Conservation (phyloP, 2,797 vertebrate genomes). For the Sparidentex hasta region DNA sequence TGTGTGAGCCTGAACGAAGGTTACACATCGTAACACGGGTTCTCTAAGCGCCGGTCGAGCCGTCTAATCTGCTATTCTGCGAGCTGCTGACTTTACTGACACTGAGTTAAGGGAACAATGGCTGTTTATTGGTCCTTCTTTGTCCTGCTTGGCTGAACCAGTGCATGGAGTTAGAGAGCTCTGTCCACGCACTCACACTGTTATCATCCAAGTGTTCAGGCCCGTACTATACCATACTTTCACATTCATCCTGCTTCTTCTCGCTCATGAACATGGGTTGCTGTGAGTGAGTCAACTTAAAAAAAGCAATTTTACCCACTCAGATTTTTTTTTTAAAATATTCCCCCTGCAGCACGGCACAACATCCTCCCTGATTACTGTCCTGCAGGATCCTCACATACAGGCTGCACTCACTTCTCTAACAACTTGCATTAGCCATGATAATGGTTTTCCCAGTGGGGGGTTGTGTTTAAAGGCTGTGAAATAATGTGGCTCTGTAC, state of each 20-base stretch:
- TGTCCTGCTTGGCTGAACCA: constrained; percentile 18
- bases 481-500: constrained; percentile 59
- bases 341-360: constrained; percentile 1
- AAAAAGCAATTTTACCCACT: not conserved
- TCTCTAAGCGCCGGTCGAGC: not conserved
- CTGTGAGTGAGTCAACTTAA: not conserved
- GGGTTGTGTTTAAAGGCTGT: constrained; percentile 58
- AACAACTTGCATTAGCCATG: constrained; percentile 56
- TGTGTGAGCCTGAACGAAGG: not conserved
- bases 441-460: constrained; percentile 69
- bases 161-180: not conserved
- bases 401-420: constrained; percentile 33
- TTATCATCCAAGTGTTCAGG: constrained; percentile 3
- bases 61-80: not conserved
- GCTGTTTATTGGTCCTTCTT: not conserved
- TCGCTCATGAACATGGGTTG: not conserved
- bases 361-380: constrained; percentile 29
- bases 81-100: not conserved
- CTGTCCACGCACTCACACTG: not conserved
- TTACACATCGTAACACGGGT: not conserved
- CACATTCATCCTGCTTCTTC: not conserved
- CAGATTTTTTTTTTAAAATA: constrained; percentile 10
- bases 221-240: not conserved
- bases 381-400: constrained; percentile 23
- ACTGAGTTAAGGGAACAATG: not conserved